These are phyloP conservation scores for Dasypogon diadema DNA, from an alignment of 2,888 invertebrate species.

Conservation along the genomic window DNA sequence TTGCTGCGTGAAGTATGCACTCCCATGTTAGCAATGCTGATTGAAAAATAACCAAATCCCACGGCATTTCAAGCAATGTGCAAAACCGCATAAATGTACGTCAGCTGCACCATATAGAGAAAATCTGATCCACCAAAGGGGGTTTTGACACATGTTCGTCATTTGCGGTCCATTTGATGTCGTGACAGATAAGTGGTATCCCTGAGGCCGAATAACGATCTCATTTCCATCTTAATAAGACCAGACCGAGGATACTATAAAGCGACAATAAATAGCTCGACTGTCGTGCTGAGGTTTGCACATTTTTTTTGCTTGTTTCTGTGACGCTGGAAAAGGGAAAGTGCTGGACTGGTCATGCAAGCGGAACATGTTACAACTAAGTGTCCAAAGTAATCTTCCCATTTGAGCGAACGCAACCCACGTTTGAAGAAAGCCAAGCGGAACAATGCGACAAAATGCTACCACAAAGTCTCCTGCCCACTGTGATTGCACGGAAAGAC, in stretches of 20 bases:
- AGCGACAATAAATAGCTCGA: conserved; percentile 15
- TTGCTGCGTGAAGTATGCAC: background rate
- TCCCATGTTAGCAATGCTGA: background rate
- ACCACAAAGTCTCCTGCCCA: conserved; percentile 4
- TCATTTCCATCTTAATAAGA: conserved; percentile 36
- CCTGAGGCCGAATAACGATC: conserved; percentile 37
- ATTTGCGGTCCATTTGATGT: conserved; percentile 17
- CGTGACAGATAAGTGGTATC: background rate
- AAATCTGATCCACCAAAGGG: conserved; percentile 16
- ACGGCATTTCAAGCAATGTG: background rate
- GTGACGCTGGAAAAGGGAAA: conserved; percentile 28
- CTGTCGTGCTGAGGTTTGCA: background rate
- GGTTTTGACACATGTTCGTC: conserved; percentile 16
- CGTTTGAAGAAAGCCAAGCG: conserved; percentile 22
- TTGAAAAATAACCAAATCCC: conserved; percentile 22
- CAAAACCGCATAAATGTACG: conserved; percentile 8
- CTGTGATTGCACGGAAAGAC: conserved; percentile 27
- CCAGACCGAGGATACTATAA: background rate
- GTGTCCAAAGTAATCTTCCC: conserved; percentile 1
- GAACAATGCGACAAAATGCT: conserved; percentile 39
- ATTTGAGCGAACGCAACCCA: background rate
- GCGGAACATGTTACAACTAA: background rate
- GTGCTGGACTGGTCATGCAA: background rate
- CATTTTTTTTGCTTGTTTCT: background rate
- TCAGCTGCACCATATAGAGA: conserved; percentile 11